Percentiles rank a stretch among this genome's conserved stretches.
phyloP scores from a whole-genome alignment of 2,797 vertebrate species.

The Carapus acus region DNA sequence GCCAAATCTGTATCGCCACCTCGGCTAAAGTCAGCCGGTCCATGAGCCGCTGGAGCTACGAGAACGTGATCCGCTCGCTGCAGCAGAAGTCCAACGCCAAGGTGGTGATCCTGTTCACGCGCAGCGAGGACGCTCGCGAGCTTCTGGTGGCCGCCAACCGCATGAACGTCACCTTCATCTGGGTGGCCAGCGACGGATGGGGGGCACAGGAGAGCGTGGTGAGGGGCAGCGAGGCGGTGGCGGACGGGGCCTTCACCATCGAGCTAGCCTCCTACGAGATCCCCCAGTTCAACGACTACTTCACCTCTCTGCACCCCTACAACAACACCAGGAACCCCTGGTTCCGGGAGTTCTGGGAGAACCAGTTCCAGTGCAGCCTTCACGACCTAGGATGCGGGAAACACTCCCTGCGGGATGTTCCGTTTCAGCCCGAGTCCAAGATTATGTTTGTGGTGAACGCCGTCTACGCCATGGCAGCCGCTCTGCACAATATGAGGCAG shows the following conservation, averaged over 20 bases:
- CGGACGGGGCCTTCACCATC: slow-evolving; percentile 92
- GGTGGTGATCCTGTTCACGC: slow-evolving; percentile 92
- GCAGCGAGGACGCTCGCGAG: slow-evolving; percentile 91
- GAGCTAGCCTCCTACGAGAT: slow-evolving; percentile 94
- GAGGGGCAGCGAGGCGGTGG: slow-evolving; percentile 84
- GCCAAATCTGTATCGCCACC: slow-evolving; percentile 96
- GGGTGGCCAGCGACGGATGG: slow-evolving; percentile 99
- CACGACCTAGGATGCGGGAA: slow-evolving; percentile 78
- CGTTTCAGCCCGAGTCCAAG: slow-evolving; percentile 94
- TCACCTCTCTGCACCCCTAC: slow-evolving; percentile 83
- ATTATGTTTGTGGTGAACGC: slow-evolving; percentile 97
- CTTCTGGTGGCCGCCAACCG: slow-evolving; percentile 86
- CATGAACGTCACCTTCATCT: slow-evolving; percentile 88
- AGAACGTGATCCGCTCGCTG: slow-evolving; percentile 87
- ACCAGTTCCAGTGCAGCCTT: slow-evolving; percentile 89
- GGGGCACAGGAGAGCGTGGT: slow-evolving; percentile 95
- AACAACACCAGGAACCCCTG: slow-evolving; percentile 95
- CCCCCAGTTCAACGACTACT: slow-evolving; percentile 86
- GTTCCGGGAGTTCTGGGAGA: slow-evolving; percentile 98
- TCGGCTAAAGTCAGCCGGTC: slow-evolving; percentile 97
- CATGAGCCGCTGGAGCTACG: slow-evolving; percentile 88
- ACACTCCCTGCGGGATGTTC: slow-evolving; percentile 78
- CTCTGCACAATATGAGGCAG: slow-evolving; percentile 91
- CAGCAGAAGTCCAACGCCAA: slow-evolving; percentile 92
- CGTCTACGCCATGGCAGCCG: slow-evolving; percentile 92